Conservation (phyloP, 2,797 vertebrate species). For the Brachyrhaphis roseni region DNA sequence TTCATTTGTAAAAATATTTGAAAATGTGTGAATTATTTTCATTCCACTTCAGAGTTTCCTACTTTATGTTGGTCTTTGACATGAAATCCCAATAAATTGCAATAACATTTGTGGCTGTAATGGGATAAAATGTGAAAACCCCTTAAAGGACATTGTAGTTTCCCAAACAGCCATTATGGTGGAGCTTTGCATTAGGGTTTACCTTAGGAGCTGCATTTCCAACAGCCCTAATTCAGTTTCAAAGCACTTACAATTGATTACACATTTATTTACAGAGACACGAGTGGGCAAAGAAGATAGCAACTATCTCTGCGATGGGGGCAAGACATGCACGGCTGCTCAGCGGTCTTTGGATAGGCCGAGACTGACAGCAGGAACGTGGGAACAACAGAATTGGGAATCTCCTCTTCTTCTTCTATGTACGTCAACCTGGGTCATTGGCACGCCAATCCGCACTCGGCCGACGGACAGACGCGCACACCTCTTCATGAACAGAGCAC, state of each 20-base stretch:
- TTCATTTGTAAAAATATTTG: neutral
- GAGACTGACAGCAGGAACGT: constrained; percentile 50
- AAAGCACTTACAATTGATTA: constrained; percentile 43
- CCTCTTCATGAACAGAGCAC: constrained; percentile 51
- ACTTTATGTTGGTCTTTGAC: neutral
- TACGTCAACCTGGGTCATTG: constrained; percentile 63
- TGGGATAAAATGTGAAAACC: neutral
- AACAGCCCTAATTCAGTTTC: constrained; percentile 35
- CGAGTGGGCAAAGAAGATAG: constrained; percentile 29
- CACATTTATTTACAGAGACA: constrained; percentile 39
- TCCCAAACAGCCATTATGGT: constrained; percentile 8
- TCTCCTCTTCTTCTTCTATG: constrained; percentile 47
- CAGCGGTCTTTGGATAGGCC: constrained; percentile 38
- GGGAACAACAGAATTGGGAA: constrained; percentile 45
- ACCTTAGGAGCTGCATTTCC: constrained; percentile 24
- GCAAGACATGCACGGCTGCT: constrained; percentile 57
- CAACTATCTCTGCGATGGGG: constrained; percentile 39
- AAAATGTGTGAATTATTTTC: neutral
- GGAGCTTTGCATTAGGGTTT: constrained; percentile 18
- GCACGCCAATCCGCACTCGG: constrained; percentile 38
- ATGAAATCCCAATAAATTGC: neutral
- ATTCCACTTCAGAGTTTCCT: neutral
- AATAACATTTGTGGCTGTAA: neutral
- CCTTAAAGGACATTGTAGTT: neutral
- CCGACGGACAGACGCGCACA: constrained; percentile 58